phyloP scores from a whole-genome alignment of 1,140 invertebrate species.

The Limonius californicus region DNA sequence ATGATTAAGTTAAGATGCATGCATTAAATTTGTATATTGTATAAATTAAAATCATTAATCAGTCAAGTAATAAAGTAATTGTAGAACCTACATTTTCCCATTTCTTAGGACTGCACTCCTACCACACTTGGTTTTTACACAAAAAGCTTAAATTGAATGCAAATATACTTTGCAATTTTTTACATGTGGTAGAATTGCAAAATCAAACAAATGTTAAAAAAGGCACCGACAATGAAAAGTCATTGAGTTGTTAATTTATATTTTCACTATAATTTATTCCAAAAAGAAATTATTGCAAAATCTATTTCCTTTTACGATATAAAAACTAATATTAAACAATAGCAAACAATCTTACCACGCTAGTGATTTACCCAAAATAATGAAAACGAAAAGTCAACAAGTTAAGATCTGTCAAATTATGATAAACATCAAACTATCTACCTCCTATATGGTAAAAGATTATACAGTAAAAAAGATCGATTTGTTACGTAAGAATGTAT shows the following conservation, averaged over 20 bases:
- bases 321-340: slow-evolving; percentile 12
- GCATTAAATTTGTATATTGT: too few relatives aligned
- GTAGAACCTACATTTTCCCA: too few relatives aligned
- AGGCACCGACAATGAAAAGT: not conserved
- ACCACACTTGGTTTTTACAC: too few relatives aligned
- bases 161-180: not conserved
- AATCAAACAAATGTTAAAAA: not conserved
- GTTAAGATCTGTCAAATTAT: not conserved
- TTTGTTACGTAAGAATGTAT: not conserved
- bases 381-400: not conserved
- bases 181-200: not conserved
- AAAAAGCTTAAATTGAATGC: too few relatives aligned
- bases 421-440: slow-evolving; percentile 9
- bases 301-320: slow-evolving; percentile 2
- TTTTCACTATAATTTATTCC: slow-evolving; percentile 10
- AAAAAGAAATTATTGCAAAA: slow-evolving; percentile 14
- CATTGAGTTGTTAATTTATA: not conserved
- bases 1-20: too few relatives aligned
- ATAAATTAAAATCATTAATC: too few relatives aligned
- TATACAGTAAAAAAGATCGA: slow-evolving; percentile 2
- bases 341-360: slow-evolving; percentile 8
- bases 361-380: not conserved
- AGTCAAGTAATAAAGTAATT: too few relatives aligned
- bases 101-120: too few relatives aligned
- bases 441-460: slow-evolving; percentile 9